Conservation (phyloP, 2,113 vertebrate species). For the Hemibagrus wyckioides region DNA sequence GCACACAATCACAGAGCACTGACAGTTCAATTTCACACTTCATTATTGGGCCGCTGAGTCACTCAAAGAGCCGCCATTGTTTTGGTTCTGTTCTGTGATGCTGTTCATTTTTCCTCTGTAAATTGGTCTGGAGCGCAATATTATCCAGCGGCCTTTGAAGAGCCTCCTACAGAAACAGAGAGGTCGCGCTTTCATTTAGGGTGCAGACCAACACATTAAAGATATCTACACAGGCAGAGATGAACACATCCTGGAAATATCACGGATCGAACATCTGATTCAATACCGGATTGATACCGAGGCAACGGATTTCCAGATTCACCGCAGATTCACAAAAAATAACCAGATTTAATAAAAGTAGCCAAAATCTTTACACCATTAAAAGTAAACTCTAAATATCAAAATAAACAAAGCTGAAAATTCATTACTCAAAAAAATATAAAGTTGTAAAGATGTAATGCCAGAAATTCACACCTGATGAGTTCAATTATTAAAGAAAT, state of each 20-base stretch:
- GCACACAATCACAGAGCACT: conserved; percentile 59
- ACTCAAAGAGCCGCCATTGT: conserved; percentile 58
- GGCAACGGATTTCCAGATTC: not conserved
- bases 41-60: conserved; percentile 57
- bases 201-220: not conserved
- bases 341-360: not conserved
- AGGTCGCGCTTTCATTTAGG: conserved; percentile 34
- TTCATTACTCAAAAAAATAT: too few species aligned
- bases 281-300: not conserved
- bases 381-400: not conserved
- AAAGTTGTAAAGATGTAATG: too few species aligned
- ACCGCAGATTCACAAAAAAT: not conserved
- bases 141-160: conserved; percentile 49
- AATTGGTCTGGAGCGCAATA: conserved; percentile 57
- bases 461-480: not conserved
- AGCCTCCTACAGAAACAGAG: conserved; percentile 44
- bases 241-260: not conserved
- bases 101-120: conserved; percentile 55
- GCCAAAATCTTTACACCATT: not conserved
- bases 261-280: conserved; percentile 18
- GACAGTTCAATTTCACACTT: conserved; percentile 64
- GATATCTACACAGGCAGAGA: not conserved
- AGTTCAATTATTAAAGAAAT: too few species aligned
- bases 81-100: conserved; percentile 56
- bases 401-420: not conserved